A percentile compares a stretch with the other conserved stretches of the same genome.
Conservation (phyloP, 1,140 invertebrate species). For the Solenopsis invicta region DNA sequence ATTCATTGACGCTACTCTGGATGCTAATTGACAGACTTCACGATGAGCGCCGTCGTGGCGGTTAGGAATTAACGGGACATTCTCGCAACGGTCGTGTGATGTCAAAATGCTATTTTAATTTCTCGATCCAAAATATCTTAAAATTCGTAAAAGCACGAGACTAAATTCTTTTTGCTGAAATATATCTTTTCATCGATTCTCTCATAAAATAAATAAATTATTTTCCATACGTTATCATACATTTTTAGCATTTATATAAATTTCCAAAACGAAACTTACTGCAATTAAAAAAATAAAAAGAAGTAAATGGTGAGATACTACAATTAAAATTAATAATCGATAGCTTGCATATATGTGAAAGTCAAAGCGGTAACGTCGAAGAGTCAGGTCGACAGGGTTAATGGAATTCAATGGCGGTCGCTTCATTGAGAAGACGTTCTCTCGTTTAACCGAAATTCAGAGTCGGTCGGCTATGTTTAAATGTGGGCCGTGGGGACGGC, state of each 20-base stretch:
- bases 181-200: neutral
- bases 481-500: slow-evolving; percentile 1
- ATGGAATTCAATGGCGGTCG: slow-evolving; percentile 21
- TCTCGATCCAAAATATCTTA: neutral
- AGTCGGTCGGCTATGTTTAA: slow-evolving; percentile 29
- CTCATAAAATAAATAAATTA: neutral
- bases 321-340: neutral
- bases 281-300: neutral
- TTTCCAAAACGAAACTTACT: neutral
- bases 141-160: neutral
- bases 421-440: slow-evolving; percentile 25
- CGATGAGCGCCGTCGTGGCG: neutral
- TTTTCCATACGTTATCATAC: neutral
- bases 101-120: neutral
- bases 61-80: slow-evolving; percentile 38
- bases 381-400: neutral
- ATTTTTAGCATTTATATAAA: neutral
- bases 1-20: slow-evolving; percentile 19
- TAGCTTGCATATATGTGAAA: neutral
- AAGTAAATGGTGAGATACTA: neutral
- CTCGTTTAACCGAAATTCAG: slow-evolving; percentile 21
- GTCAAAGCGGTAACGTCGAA: neutral
- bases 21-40: slow-evolving; percentile 39
- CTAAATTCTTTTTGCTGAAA: neutral
- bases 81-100: neutral